Base-by-base conservation (phyloP, 23 tunicate species). In the Clavelina lepadiformis region DNA sequence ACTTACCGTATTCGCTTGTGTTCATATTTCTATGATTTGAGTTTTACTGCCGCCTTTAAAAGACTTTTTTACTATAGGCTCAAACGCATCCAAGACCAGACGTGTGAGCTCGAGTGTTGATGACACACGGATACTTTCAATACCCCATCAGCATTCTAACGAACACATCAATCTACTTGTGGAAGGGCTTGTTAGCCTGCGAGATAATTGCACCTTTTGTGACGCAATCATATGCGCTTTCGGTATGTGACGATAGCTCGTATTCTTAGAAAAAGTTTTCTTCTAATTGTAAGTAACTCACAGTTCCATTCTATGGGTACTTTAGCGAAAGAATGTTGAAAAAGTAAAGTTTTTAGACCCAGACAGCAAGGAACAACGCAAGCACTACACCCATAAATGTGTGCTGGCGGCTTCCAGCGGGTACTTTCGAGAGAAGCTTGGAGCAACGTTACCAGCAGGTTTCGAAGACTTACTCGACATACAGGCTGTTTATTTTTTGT, bases 321-420 rank as follows among this genome's bases (percentile, higher is more conserved):
- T n/a, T n/a, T n/a, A n/a, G n/a, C n/a, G n/a, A n/a, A n/a, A n/a
- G n/a, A n/a, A n/a, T n/a, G n/a, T n/a, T n/a, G n/a, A n/a, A n/a
- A n/a, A n/a, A n/a, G n/a, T n/a, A n/a, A n/a, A n/a, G 21, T 63
- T 46, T 55, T 26, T 54, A 75, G 81, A 63, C 20, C 52, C 54
- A 3, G 71, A 63, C 22, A 75, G 35, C 1, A 34, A 54, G 3
- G 63, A 59, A 5, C 38, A 25, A 50, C n/a, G 28, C 20, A 52
- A 41, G 26, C 64, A 41, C 38, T 61, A 28, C 28, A 58, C 67
- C 2, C 81, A 75, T 31, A 75, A 63, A 49, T 75, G 81, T 63
- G 67, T 75, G 24, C 36, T 75, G 15, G 81, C 81, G 37, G 81
- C 81, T 11, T 75, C 69, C 38, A 75, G 81, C 52, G 71, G 52